Percentiles rank a stretch among this genome's conserved stretches.
These are phyloP conservation scores for Eudyptes chrysolophus DNA, from an alignment of 2,113 vertebrate species.

Conservation along the genomic window DNA sequence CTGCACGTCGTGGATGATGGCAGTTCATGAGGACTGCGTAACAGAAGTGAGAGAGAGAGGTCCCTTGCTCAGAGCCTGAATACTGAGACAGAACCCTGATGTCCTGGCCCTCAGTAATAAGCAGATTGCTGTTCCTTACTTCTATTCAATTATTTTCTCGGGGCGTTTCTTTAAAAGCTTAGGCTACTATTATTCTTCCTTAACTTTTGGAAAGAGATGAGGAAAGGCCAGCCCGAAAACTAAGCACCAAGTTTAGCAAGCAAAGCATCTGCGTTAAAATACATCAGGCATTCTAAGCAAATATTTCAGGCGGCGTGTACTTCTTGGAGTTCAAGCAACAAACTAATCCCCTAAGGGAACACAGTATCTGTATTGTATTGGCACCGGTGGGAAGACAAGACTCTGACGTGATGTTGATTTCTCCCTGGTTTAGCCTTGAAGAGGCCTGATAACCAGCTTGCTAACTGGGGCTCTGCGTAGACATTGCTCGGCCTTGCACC, in stretches of 20 bases:
- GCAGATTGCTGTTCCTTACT: not conserved
- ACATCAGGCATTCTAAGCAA: not conserved
- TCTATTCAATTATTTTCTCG: not conserved
- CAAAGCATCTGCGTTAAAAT: not conserved
- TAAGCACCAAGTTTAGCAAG: not conserved
- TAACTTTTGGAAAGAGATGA: not conserved
- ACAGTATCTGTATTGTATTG: not conserved
- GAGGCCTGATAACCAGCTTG: not conserved
- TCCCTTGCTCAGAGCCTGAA: not conserved
- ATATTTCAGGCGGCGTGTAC: not conserved
- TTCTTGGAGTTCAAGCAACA: slow-evolving; percentile 1
- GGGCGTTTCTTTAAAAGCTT: not conserved
- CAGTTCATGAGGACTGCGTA: not conserved
- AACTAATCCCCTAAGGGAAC: not conserved
- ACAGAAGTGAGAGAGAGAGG: not conserved
- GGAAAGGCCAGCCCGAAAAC: not conserved
- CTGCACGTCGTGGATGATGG: not conserved
- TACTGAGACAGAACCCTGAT: not conserved
- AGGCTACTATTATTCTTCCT: not conserved
- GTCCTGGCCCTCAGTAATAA: not conserved
- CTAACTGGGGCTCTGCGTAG: not conserved
- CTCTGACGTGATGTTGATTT: not conserved
- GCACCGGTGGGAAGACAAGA: not conserved
- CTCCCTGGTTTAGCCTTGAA: not conserved
- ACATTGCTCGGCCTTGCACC: slow-evolving; percentile 20